Conservation (phyloP, 2,888 invertebrate species). For the Limnephilus lunatus region DNA sequence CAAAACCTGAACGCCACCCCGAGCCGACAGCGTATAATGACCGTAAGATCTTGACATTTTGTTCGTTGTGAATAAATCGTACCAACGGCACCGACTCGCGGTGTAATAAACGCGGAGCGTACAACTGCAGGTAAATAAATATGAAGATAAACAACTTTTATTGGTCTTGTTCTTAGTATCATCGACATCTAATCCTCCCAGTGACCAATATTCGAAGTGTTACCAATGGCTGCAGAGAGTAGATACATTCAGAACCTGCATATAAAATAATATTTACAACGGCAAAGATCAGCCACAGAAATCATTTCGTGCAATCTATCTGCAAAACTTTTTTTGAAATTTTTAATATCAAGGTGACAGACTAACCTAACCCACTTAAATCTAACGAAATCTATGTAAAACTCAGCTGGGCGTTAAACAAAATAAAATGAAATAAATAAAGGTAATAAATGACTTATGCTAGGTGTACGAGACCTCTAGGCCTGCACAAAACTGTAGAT, state of each 20-base stretch:
- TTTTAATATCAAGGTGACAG: too few species aligned
- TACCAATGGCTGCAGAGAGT: background rate
- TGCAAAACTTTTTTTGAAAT: too few species aligned
- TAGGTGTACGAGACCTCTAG: too few species aligned
- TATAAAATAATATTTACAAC: background rate
- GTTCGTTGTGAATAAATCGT: slow-evolving; percentile 55
- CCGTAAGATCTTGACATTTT: slow-evolving; percentile 53
- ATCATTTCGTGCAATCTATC: too few species aligned
- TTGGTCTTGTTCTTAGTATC: background rate
- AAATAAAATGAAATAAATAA: too few species aligned
- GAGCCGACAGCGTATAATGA: slow-evolving; percentile 41
- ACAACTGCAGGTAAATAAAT: background rate
- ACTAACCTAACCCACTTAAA: too few species aligned
- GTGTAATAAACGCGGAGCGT: slow-evolving; percentile 14
- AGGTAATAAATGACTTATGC: too few species aligned
- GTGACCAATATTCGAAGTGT: background rate
- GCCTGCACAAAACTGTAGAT: too few species aligned
- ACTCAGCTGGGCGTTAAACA: too few species aligned
- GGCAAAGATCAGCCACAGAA: too few species aligned
- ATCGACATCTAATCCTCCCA: background rate
- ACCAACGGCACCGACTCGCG: slow-evolving; percentile 32
- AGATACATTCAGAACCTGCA: background rate
- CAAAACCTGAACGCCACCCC: slow-evolving; percentile 32
- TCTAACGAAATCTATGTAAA: too few species aligned
- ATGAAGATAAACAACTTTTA: background rate